Percentiles rank a stretch among this genome's conserved stretches.
Evolutionary conservation across 2,888 invertebrate species (phyloP).

Genomic region (Apantesis nais): DNA sequence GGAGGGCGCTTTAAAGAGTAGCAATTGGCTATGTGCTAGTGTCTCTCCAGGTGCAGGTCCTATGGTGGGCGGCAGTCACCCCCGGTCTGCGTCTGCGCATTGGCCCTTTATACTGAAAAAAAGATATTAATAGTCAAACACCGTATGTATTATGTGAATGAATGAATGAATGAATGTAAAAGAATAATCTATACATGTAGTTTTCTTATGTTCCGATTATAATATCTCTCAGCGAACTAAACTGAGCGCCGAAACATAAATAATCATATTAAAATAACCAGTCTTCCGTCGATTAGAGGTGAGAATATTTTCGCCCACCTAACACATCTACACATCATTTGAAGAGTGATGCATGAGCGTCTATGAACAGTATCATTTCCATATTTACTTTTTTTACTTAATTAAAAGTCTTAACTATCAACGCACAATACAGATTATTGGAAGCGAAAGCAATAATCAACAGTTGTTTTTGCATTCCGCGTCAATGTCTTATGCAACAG

Average conservation of each 20-base stretch:
- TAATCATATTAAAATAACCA: slow-evolving; percentile 49
- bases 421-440: not conserved
- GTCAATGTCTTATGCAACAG: slow-evolving; percentile 26
- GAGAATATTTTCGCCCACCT: slow-evolving; percentile 47
- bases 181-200: slow-evolving; percentile 31
- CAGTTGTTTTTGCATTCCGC: slow-evolving; percentile 19
- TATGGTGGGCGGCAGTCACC: no score
- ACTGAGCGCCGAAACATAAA: slow-evolving; percentile 48
- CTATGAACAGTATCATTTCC: slow-evolving; percentile 29
- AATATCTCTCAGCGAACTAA: slow-evolving; percentile 41
- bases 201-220: slow-evolving; percentile 40
- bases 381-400: slow-evolving; percentile 25
- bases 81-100: no score
- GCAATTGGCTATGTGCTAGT: no score
- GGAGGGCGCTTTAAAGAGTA: no score
- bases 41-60: no score
- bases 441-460: slow-evolving; percentile 1
- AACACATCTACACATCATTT: slow-evolving; percentile 40
- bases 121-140: not conserved
- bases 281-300: slow-evolving; percentile 49
- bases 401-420: slow-evolving; percentile 16
- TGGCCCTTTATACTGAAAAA: no score
- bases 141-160: slow-evolving; percentile 11
- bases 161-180: no score
- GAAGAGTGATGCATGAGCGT: slow-evolving; percentile 36